Conservation (phyloP, 2,113 vertebrate genomes). For the Sceloporus tristichus region DNA sequence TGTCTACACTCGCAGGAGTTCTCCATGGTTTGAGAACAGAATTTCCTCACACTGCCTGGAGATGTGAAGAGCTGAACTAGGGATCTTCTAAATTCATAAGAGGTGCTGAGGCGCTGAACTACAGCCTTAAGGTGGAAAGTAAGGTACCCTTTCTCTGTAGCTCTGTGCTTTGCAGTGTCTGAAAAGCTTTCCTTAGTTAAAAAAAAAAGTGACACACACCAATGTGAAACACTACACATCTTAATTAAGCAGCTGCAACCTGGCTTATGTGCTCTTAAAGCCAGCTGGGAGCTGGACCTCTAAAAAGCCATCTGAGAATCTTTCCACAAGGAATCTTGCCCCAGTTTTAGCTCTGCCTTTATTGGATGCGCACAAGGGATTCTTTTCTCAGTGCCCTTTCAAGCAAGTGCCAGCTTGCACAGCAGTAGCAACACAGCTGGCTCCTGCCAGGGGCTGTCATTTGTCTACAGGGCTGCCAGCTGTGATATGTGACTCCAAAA, state of each 20-base stretch:
- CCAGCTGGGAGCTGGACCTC: not conserved
- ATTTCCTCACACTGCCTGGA: not conserved
- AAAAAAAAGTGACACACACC: not conserved
- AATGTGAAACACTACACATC: not conserved
- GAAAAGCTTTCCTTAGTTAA: not conserved
- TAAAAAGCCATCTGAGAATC: not conserved
- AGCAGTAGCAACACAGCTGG: conserved; percentile 22
- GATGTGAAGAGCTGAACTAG: too few relatives aligned
- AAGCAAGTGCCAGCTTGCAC: rapidly evolving
- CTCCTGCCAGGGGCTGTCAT: conserved; percentile 24
- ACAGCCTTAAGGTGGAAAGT: not conserved
- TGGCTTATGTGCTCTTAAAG: not conserved
- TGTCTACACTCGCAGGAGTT: not conserved
- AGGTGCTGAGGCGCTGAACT: not conserved
- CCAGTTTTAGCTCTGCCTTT: not conserved
- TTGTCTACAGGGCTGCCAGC: conserved; percentile 19
- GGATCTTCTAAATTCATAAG: not conserved
- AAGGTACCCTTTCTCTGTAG: not conserved
- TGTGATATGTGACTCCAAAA: conserved; percentile 11
- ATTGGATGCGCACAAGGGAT: not conserved
- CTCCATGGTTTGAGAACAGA: not conserved
- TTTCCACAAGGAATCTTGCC: not conserved
- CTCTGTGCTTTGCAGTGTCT: not conserved
- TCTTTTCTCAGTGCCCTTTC: not conserved
- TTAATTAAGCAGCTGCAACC: not conserved